Conservation (phyloP, 1,140 invertebrate genomes). For the Megathymus violae region DNA sequence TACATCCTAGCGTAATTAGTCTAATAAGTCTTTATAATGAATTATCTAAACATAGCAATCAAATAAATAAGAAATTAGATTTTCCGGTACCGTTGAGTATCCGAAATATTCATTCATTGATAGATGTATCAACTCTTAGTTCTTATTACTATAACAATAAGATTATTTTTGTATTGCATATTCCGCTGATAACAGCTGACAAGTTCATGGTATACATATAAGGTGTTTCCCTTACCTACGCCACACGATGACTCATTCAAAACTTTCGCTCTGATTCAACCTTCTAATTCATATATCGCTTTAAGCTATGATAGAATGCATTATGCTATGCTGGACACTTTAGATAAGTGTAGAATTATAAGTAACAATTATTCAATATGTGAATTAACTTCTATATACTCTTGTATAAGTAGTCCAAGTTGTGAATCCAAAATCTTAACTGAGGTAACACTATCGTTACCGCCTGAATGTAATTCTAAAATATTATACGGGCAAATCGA, state of each 20-base stretch:
- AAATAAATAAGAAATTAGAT: slow-evolving; percentile 36
- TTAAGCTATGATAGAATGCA: slow-evolving; percentile 39
- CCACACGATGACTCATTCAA: slow-evolving; percentile 26
- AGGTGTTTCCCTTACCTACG: slow-evolving; percentile 34
- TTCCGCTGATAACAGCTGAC: slow-evolving; percentile 21
- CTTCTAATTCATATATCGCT: slow-evolving; percentile 34
- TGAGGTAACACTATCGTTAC: slow-evolving; percentile 4
- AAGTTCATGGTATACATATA: slow-evolving; percentile 33
- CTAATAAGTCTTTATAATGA: slow-evolving; percentile 36
- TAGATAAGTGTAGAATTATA: slow-evolving; percentile 30
- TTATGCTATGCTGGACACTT: slow-evolving; percentile 37
- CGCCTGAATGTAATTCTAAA: slow-evolving; percentile 33
- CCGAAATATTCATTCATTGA: slow-evolving; percentile 39
- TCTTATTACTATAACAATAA: slow-evolving; percentile 43
- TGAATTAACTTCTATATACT: slow-evolving; percentile 1
- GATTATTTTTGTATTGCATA: slow-evolving; percentile 36
- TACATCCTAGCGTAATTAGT: slow-evolving; percentile 43
- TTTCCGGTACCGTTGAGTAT: slow-evolving; percentile 36
- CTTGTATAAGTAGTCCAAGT: neutral
- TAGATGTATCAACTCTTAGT: slow-evolving; percentile 35
- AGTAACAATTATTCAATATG: slow-evolving; percentile 33
- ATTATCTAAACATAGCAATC: slow-evolving; percentile 31
- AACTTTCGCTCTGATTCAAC: slow-evolving; percentile 37
- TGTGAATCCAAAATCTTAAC: slow-evolving; percentile 10
- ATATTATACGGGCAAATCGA: slow-evolving; percentile 41